Evolutionary conservation across 2,113 vertebrate species (phyloP).

Genomic region (Megatriorchis doriae): DNA sequence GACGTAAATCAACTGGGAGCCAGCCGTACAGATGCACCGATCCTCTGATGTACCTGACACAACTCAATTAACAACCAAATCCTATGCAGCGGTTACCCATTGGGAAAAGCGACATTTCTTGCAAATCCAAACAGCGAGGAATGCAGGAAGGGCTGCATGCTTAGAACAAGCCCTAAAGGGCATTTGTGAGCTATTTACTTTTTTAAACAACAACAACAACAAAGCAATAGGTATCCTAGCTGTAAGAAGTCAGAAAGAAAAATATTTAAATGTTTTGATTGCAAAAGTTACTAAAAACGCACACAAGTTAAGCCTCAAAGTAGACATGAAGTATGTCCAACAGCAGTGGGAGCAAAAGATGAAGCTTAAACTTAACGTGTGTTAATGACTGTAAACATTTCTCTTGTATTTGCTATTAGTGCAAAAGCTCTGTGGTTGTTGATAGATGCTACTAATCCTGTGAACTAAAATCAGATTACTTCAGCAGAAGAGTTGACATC

Average conservation of each 20-base stretch:
- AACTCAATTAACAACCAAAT: not conserved
- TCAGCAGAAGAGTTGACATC: conserved; percentile 47
- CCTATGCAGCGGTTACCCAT: not conserved
- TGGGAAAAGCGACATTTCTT: not conserved
- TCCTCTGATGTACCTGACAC: not conserved
- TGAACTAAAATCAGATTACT: conserved; percentile 51
- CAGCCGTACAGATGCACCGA: not conserved
- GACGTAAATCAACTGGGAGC: not conserved
- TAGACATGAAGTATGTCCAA: not conserved
- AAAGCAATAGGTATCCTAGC: not conserved
- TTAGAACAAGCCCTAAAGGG: not conserved
- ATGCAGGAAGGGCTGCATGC: not conserved
- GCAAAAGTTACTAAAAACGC: not conserved
- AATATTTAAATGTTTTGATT: not conserved
- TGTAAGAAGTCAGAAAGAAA: not conserved
- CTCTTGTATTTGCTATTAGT: not conserved
- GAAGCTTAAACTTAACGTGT: not conserved
- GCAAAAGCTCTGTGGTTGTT: not conserved
- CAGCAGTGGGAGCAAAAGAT: not conserved
- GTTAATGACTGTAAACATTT: conserved; percentile 19
- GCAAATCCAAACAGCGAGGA: not conserved
- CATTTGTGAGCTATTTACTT: not conserved
- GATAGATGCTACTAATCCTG: conserved; percentile 42
- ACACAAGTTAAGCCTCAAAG: not conserved
- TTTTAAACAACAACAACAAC: not conserved